Evolutionary conservation across 2,888 invertebrate genomes (phyloP), one percentile per base, ranked within the genome.

Genomic region (Drosophila recens): DNA sequence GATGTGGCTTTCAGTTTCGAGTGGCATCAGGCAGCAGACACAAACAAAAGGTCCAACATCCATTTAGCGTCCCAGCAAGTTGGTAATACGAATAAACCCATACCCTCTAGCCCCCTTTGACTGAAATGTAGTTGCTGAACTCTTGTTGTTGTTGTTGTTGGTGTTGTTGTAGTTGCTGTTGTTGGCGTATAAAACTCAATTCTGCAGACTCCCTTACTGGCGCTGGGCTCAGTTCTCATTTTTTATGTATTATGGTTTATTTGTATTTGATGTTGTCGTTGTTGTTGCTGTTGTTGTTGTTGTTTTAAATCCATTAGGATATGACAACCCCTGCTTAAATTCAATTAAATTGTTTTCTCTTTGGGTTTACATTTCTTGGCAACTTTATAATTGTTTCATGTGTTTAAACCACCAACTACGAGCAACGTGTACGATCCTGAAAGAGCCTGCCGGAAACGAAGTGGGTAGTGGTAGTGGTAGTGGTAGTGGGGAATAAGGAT

Each of bases 321-420:
- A 86, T 86, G 86, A 89, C 86, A 89, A 89, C 89, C 86, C 86
- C 85, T 89, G 89, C 87, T 86, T 86, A 82, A 89, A 86, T 86
- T 86, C 86, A 86, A 89, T 86, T 86, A 86, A 86, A 86, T 89
- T 86, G 86, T 89, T 86, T 85, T 84, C 89, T 87, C 89, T 88
- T 78, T 73, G 87, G 85, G 86, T 75, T 86, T 89, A 86, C 89
- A 86, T 89, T 86, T 84, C 85, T 84, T 80, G 80, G 76, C 80
- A 86, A 86, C 86, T 86, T 86, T 89, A 86, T 86, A 86, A 86
- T 86, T 86, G 86, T 86, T 86, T 86, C 89, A 86, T 86, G 85
- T 89, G 89, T 84, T 86, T 87, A 89, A 86, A 79, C 87, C 86
- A 83, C 87, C 84, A 79, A 79, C 79, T 78, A 78, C 68, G 27